Evolutionary conservation across 2,797 vertebrate genomes (phyloP), one percentile per base, ranked within the genome.

Genomic region (Pseudopleuronectes americanus): DNA sequence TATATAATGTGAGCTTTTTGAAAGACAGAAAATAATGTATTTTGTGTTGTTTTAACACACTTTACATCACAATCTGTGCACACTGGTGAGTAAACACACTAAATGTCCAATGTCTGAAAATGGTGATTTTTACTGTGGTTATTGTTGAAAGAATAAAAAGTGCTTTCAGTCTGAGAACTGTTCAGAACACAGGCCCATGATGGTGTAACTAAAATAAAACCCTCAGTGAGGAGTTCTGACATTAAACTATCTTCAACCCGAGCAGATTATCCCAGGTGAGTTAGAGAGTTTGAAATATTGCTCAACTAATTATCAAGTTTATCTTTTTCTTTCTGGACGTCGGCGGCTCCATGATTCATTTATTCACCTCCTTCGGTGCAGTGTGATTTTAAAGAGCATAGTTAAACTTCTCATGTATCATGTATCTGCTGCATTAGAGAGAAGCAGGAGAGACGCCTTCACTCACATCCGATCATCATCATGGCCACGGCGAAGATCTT

Each of bases 401-500:
- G 33, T 56, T 71, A 63, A 60, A n/a, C 52, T 41, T 55, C 71
- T 84, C 81, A 71, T 77, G 41, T 79, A 28, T 85, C 77, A 78
- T 72, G 64, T 51, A 66, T 74, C 33, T 23, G 61, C 59, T 16
- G 17, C 67, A 65, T 57, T 52, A 41, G 24, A 58, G 52, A 49
- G 55, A 72, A 69, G 54, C 64, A 74, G 24, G 24, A 24, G 71
- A 80, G 77, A 71, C 33, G 2, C 43, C 52, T 49, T 19, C 91
- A 99, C 97, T 99, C 91, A 99, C 98, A 99, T 93, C 98, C 98
- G 79, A 99, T 99, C 98, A 99, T 99, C 98, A 99, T 99, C 96
- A 99, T 99, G 82, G 98, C 98, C 83, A 99, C 97, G 0, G 98
- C 97, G 28, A 99, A 99, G 91, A 99, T 98, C 91, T 99, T 99